Evolutionary conservation across 2,888 invertebrate species (phyloP).

Genomic region (Hirtodrosophila cameraria): DNA sequence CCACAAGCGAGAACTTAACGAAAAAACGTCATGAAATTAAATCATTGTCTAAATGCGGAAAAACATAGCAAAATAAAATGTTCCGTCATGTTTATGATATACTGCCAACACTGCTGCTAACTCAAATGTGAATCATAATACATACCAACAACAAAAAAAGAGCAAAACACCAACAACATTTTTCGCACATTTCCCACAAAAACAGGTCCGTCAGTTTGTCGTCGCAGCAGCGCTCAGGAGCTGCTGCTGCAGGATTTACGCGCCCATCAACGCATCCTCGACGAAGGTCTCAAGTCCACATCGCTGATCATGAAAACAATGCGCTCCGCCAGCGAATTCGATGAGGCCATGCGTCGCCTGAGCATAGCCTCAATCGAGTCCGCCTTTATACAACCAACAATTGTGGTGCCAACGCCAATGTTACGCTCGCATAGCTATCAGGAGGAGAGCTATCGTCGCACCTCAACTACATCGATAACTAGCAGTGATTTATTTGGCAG

Average conservation of each 20-base stretch:
- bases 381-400: constrained; percentile 66
- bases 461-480: constrained; percentile 65
- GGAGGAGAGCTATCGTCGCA: constrained; percentile 61
- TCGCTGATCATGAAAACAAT: constrained; percentile 84
- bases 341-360: constrained; percentile 83
- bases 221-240: constrained; percentile 75
- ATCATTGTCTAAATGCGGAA: too few species aligned
- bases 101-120: constrained; percentile 21
- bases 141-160: constrained; percentile 22
- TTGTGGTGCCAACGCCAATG: constrained; percentile 74
- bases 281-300: constrained; percentile 83
- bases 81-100: constrained; percentile 6
- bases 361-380: constrained; percentile 82
- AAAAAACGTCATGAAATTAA: too few species aligned
- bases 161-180: constrained; percentile 70
- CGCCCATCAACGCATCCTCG: constrained; percentile 79
- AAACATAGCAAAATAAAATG: background rate
- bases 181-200: constrained; percentile 71
- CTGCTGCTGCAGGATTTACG: constrained; percentile 77
- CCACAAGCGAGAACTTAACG: too few species aligned
- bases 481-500: constrained; percentile 62
- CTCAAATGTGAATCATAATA: constrained; percentile 34
- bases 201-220: constrained; percentile 48
- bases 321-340: constrained; percentile 83
- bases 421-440: constrained; percentile 79